phyloP scores from a whole-genome alignment of 2,113 vertebrate species.

The Oreochromis spilurus region DNA sequence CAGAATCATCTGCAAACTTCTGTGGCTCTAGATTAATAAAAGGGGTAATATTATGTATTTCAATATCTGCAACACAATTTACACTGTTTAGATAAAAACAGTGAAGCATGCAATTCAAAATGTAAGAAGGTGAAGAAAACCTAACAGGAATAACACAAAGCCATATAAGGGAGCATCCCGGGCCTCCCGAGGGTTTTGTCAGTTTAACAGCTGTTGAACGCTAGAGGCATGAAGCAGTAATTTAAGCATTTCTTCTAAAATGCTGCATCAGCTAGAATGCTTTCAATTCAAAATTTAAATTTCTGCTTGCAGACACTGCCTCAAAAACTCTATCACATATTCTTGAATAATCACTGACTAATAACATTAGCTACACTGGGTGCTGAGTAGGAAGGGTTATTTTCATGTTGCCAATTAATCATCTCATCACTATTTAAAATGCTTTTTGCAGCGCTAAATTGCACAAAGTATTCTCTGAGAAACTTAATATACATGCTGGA shows the following conservation, averaged over 20 bases:
- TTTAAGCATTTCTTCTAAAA: constrained; percentile 25
- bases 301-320: neutral
- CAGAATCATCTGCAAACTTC: neutral
- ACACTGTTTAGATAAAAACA: neutral
- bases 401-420: neutral
- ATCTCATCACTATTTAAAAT: constrained; percentile 2
- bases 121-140: neutral
- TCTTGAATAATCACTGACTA: constrained; percentile 30
- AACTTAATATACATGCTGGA: neutral
- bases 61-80: neutral
- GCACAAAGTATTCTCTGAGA: neutral
- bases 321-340: neutral
- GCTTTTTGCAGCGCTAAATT: neutral
- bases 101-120: neutral
- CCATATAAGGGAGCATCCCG: neutral
- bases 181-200: neutral
- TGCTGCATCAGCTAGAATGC: neutral
- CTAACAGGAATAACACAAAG: neutral
- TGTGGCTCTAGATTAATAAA: neutral
- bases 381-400: constrained; percentile 7
- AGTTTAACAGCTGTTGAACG: constrained; percentile 1
- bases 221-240: neutral
- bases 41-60: neutral
- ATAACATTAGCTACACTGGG: constrained; percentile 20
- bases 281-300: constrained; percentile 5